Evolutionary conservation across 2,797 vertebrate genomes (phyloP).

Genomic region (Natrix natrix): DNA sequence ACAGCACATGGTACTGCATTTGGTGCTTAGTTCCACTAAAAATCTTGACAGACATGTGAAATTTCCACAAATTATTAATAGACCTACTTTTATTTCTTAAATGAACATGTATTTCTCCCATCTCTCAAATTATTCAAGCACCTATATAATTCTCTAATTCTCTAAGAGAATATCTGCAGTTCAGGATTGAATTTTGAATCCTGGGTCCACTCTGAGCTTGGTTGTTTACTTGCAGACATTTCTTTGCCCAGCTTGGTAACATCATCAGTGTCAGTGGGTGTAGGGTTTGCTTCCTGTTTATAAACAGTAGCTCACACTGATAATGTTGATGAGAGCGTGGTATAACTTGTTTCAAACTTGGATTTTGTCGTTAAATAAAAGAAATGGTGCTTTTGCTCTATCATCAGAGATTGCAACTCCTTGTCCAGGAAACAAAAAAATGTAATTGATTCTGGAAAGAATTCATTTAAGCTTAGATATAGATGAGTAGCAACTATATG

Average conservation of each 20-base stretch:
- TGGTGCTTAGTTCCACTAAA: constrained; percentile 46
- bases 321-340: background rate
- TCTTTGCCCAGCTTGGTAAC: background rate
- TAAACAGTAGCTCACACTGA: background rate
- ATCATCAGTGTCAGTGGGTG: background rate
- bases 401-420: constrained; percentile 50
- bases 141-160: constrained; percentile 40
- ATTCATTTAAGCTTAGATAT: constrained; percentile 45
- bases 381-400: constrained; percentile 49
- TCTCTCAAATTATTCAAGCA: constrained; percentile 54
- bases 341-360: constrained; percentile 38
- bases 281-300: background rate
- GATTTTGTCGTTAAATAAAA: constrained; percentile 43
- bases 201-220: background rate
- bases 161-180: background rate
- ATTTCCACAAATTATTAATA: constrained; percentile 48
- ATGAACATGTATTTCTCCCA: background rate
- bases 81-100: constrained; percentile 45
- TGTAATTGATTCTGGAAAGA: constrained; percentile 52
- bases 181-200: background rate
- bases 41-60: constrained; percentile 57
- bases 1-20: constrained; percentile 49
- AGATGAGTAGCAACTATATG: constrained; percentile 22
- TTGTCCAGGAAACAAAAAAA: constrained; percentile 33
- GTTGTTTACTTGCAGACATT: background rate